phyloP scores from a whole-genome alignment of 2,797 vertebrate genomes.

The Sebastiscus tertius region DNA sequence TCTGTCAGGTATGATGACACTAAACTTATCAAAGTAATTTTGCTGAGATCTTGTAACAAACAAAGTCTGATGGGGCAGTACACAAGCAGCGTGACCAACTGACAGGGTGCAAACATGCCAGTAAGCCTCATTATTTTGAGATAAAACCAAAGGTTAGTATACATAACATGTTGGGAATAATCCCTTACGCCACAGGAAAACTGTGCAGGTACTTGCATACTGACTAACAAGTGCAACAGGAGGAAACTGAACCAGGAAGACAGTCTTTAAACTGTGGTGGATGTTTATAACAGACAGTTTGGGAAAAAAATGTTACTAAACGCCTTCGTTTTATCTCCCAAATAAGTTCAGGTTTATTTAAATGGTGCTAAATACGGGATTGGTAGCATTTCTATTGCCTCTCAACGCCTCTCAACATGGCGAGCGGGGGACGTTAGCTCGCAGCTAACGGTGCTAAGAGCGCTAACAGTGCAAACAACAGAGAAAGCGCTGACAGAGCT shows the following conservation, averaged over 20 bases:
- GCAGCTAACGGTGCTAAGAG: too few relatives aligned
- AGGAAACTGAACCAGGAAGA: too few relatives aligned
- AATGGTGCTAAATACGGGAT: not conserved
- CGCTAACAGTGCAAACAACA: too few relatives aligned
- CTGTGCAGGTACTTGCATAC: not conserved
- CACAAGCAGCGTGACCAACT: not conserved
- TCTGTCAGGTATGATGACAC: not conserved
- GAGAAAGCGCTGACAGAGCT: too few relatives aligned
- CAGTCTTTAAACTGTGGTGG: not conserved
- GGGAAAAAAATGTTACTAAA: not conserved
- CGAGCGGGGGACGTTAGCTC: too few relatives aligned
- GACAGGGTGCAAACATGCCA: not conserved
- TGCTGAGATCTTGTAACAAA: not conserved
- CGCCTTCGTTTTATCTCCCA: not conserved
- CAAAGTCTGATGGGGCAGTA: not conserved
- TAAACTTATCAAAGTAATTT: not conserved
- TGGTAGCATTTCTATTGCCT: too few relatives aligned
- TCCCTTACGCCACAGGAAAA: not conserved
- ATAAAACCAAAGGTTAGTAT: not conserved
- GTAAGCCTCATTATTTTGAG: not conserved
- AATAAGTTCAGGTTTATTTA: not conserved
- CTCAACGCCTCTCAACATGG: too few relatives aligned
- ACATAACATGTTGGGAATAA: not conserved
- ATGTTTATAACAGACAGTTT: not conserved
- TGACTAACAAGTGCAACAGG: not conserved